Evolutionary conservation across 2,888 invertebrate species (phyloP).

Genomic region (Tenthredo notha): DNA sequence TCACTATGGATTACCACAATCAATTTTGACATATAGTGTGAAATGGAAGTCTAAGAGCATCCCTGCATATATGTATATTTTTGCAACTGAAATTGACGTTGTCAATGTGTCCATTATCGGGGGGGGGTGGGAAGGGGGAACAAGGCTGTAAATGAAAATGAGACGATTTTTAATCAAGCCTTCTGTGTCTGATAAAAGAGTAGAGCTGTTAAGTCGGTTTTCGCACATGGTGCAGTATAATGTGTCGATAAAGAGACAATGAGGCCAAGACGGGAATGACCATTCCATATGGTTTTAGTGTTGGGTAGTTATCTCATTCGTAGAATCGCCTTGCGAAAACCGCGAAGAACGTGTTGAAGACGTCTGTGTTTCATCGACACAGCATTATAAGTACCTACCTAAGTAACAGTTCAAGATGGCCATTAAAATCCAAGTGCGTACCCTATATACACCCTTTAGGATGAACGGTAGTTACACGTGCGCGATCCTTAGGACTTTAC

Average conservation of each 20-base stretch:
- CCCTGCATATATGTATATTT: too few species aligned
- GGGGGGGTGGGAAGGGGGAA: too few species aligned
- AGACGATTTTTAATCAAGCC: background rate
- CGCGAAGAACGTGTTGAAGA: background rate
- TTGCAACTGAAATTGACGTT: too few species aligned
- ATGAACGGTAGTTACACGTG: slow-evolving; percentile 2
- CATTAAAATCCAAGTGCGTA: slow-evolving; percentile 32
- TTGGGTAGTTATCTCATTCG: background rate
- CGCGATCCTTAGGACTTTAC: background rate
- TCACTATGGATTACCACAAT: too few species aligned
- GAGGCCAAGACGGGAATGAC: background rate
- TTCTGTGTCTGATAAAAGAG: background rate
- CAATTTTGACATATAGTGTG: too few species aligned
- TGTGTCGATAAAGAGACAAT: background rate
- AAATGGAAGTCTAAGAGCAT: too few species aligned
- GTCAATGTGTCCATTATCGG: too few species aligned
- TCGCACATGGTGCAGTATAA: background rate
- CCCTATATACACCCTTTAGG: background rate
- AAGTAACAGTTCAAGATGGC: background rate
- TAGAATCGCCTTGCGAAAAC: background rate
- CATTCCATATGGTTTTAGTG: background rate
- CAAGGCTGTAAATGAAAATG: background rate
- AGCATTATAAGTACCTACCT: background rate
- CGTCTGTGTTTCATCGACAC: background rate
- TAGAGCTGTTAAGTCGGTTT: background rate